phyloP scores from a whole-genome alignment of 2,888 invertebrate species.

The Leptarthrus brevirostris region DNA sequence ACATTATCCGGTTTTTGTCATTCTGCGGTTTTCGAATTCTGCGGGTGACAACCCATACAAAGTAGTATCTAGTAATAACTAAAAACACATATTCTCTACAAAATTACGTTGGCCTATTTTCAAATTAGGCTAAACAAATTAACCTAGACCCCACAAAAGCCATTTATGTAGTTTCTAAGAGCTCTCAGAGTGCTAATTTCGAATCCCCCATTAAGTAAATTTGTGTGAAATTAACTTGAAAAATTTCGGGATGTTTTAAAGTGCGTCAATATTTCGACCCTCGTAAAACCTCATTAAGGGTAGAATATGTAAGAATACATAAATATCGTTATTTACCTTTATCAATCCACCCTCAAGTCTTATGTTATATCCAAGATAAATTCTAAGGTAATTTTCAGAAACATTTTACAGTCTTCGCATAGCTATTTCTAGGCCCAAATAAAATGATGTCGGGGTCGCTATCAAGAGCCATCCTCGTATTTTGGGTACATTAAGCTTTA shows the following conservation, averaged over 20 bases:
- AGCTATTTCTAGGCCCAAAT: not conserved
- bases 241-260: not conserved
- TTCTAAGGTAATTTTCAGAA: slow-evolving; percentile 27
- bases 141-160: too few species aligned
- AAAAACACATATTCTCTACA: too few species aligned
- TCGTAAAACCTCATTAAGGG: slow-evolving; percentile 25
- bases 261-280: slow-evolving; percentile 26
- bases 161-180: too few species aligned
- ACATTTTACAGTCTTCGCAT: slow-evolving; percentile 13
- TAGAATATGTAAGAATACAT: slow-evolving; percentile 2
- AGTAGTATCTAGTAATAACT: too few species aligned
- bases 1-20: too few species aligned
- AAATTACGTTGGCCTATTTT: too few species aligned
- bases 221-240: slow-evolving; percentile 31
- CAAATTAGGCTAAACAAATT: too few species aligned
- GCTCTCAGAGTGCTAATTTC: too few species aligned
- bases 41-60: too few species aligned
- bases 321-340: slow-evolving; percentile 14
- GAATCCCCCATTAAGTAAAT: not conserved
- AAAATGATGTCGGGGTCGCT: not conserved
- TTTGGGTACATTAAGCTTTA: slow-evolving; percentile 36
- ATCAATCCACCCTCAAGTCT: slow-evolving; percentile 13
- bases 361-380: slow-evolving; percentile 2
- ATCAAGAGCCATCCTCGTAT: not conserved
- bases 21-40: too few species aligned